A percentile compares a stretch with the other conserved stretches of the same genome.
phyloP scores from a whole-genome alignment of 2,888 invertebrate genomes.

The Lottia gigantea region DNA sequence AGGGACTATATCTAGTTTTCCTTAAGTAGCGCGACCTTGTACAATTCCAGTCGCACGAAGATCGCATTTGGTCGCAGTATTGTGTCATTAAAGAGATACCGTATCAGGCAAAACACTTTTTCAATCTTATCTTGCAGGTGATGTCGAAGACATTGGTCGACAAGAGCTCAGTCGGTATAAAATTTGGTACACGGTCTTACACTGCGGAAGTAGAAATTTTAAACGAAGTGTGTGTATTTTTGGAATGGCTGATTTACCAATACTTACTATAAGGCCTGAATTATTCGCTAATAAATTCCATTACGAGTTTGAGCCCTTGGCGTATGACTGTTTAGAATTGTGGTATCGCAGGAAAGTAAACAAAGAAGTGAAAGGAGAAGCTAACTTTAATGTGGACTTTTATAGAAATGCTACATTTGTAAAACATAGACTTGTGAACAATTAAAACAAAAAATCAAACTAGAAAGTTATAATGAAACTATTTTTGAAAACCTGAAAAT shows the following conservation, averaged over 20 bases:
- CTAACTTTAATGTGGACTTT: slow-evolving; percentile 3
- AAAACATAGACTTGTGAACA: not conserved
- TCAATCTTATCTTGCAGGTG: not conserved
- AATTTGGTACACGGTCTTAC: not conserved
- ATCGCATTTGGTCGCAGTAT: too few species aligned
- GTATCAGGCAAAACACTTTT: too few species aligned
- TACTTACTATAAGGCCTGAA: slow-evolving; percentile 35
- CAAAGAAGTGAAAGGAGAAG: slow-evolving; percentile 1
- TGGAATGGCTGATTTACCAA: slow-evolving; percentile 41
- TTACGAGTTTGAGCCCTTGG: slow-evolving; percentile 37
- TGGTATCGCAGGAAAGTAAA: slow-evolving; percentile 23
- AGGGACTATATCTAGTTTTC: too few species aligned
- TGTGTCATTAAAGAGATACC: too few species aligned
- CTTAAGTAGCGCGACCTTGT: too few species aligned
- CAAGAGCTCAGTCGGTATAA: not conserved
- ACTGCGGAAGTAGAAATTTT: slow-evolving; percentile 38
- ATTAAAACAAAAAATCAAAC: too few species aligned
- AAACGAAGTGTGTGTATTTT: slow-evolving; percentile 51
- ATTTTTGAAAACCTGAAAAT: too few species aligned
- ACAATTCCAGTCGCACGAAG: too few species aligned
- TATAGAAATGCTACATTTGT: slow-evolving; percentile 9
- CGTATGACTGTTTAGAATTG: slow-evolving; percentile 50
- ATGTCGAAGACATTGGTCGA: slow-evolving; percentile 5
- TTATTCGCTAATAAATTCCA: slow-evolving; percentile 57
- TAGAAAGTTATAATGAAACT: too few species aligned